Conservation (phyloP, 2,797 vertebrate genomes). For the Phalloptychus januarius region DNA sequence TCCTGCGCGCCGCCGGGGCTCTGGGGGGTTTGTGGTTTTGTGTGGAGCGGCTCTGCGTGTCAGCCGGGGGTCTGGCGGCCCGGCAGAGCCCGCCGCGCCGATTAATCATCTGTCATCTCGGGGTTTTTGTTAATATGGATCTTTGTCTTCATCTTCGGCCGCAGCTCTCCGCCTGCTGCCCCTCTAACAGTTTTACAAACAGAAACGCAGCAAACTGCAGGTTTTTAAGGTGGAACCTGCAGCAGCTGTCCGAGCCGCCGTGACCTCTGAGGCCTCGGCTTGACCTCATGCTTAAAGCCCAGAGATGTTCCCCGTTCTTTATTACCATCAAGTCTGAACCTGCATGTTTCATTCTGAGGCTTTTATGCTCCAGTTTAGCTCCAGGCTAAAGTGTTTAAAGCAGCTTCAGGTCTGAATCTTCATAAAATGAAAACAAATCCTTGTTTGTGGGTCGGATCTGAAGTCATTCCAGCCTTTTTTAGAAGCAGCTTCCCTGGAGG, state of each 20-base stretch:
- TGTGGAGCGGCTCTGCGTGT: conserved; percentile 64
- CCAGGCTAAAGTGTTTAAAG: neutral
- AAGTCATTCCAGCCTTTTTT: conserved; percentile 8
- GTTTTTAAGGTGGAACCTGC: conserved; percentile 12
- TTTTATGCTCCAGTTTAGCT: neutral
- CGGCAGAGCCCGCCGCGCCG: conserved; percentile 63
- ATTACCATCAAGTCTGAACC: neutral
- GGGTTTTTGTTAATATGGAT: conserved; percentile 70
- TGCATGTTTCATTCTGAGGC: neutral
- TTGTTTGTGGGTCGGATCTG: neutral
- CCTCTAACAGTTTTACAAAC: conserved; percentile 3
- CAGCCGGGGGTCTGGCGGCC: conserved; percentile 66
- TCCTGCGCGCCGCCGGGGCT: conserved; percentile 51
- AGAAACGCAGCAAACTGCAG: neutral
- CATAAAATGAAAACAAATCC: neutral
- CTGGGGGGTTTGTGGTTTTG: conserved; percentile 69
- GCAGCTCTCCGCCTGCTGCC: conserved; percentile 35
- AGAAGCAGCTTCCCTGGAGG: conserved; percentile 15
- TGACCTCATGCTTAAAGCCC: neutral
- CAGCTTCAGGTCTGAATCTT: neutral
- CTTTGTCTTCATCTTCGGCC: conserved; percentile 63
- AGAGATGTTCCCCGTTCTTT: neutral
- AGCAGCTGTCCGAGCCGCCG: conserved; percentile 22
- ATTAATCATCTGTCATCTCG: conserved; percentile 79
- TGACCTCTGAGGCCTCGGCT: conserved; percentile 25